A percentile compares a stretch with the other conserved stretches of the same genome.
phyloP scores from a whole-genome alignment of 2,888 invertebrate species.

The Diadegma fenestrale region DNA sequence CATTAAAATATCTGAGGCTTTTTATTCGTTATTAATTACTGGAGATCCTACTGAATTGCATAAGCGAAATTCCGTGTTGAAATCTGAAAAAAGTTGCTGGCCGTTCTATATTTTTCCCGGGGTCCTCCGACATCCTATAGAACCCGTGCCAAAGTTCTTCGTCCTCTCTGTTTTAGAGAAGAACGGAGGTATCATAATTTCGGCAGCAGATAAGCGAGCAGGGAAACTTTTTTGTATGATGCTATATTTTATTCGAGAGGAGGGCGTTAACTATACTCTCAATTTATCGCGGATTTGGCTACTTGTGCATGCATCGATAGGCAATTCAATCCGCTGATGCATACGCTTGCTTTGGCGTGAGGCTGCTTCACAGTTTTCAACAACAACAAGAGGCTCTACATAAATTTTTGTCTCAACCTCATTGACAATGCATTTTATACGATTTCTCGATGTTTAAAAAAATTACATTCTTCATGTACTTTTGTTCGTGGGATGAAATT shows the following conservation, averaged over 20 bases:
- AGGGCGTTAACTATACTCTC: constrained; percentile 33
- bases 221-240: not conserved
- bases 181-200: not conserved
- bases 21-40: not conserved
- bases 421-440: not conserved
- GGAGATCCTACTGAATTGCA: not conserved
- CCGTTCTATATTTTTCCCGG: not conserved
- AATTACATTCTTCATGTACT: not conserved
- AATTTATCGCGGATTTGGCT: constrained; percentile 45
- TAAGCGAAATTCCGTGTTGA: not conserved
- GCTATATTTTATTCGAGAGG: constrained; percentile 39
- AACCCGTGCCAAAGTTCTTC: not conserved
- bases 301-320: constrained; percentile 29
- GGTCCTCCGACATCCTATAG: not conserved
- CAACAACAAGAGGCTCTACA: not conserved
- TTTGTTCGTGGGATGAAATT: not conserved
- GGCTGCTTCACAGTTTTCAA: constrained; percentile 42
- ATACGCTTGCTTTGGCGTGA: constrained; percentile 26
- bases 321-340: constrained; percentile 22
- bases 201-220: not conserved
- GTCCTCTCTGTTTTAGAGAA: not conserved
- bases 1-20: not conserved
- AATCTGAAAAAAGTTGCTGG: not conserved
- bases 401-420: not conserved
- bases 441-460: not conserved